phyloP scores from a whole-genome alignment of 2,888 invertebrate genomes.

The Zele albiditarsus region DNA sequence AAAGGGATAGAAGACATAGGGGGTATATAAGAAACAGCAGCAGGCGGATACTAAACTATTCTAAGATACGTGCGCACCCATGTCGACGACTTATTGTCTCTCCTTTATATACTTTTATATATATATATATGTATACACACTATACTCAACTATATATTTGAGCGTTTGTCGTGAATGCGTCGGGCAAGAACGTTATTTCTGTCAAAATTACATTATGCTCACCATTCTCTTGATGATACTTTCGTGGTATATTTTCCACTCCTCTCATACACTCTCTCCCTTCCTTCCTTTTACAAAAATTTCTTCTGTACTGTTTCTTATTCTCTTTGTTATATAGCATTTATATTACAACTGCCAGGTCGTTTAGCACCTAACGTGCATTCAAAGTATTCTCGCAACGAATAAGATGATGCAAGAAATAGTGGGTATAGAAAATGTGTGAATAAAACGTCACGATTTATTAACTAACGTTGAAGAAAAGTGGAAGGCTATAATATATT shows the following conservation, averaged over 20 bases:
- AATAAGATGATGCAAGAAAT: too few relatives aligned
- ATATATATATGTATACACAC: slow-evolving; percentile 13
- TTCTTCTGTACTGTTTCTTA: background rate
- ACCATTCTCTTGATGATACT: slow-evolving; percentile 56
- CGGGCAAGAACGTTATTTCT: slow-evolving; percentile 66
- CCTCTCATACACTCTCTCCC: too few relatives aligned
- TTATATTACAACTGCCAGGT: slow-evolving; percentile 11
- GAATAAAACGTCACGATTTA: background rate
- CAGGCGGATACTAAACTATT: slow-evolving; percentile 64
- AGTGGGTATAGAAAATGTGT: too few relatives aligned
- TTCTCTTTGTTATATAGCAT: background rate
- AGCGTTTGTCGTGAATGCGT: slow-evolving; percentile 37
- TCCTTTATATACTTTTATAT: slow-evolving; percentile 30
- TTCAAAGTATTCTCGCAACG: background rate
- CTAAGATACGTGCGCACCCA: slow-evolving; percentile 58
- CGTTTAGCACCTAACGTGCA: slow-evolving; percentile 44
- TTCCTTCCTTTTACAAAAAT: slow-evolving; percentile 23
- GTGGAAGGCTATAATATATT: too few relatives aligned
- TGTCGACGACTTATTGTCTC: slow-evolving; percentile 66
- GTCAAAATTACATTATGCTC: slow-evolving; percentile 70
- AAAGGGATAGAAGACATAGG: slow-evolving; percentile 49
- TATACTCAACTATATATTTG: background rate
- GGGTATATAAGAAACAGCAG: background rate
- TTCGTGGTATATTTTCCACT: background rate
- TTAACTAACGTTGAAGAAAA: too few relatives aligned